Base-by-base conservation (phyloP, 1,140 invertebrate genomes). In the Eumaeus atala region DNA sequence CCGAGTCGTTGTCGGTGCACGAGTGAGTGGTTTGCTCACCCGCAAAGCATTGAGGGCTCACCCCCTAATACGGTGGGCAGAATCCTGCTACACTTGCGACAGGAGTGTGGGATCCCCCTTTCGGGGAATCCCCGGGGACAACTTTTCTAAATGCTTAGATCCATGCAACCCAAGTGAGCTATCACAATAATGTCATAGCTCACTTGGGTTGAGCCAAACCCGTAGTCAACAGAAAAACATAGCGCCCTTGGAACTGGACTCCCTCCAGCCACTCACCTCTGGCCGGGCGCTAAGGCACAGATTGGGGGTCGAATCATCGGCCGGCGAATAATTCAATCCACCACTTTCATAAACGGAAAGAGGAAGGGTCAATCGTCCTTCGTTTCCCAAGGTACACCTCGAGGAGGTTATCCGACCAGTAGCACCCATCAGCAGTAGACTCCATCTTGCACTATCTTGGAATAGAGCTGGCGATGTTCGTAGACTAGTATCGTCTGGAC, bases 241-340 rank as follows among this genome's bases (percentile, higher is more conserved):
- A n/a, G n/a, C 35, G 35, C 35, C 35, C 35, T 37, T n/a, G 8
- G n/a, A n/a, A 37, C 35, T n/a, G n/a, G 35, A 9, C 35, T 37
- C 35, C 35, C 35, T 9, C 35, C 11, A n/a, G 35, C 35, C 8
- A 37, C 35, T 9, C 35, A 9, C 2, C 35, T n/a, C 9, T 37
- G 9, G 35, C 35, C 35, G 35, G 35, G 35, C 35, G 35, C 11
- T n/a, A 37, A 37, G 9, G 9, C 35, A 5, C 11, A 49, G 49
- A 40, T 36, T 51, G 57, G 9, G 51, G 57, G 21, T 28, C 21
- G 21, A 28, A 28, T 28, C 21, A 28, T 28, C 21, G 21, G 21
- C 21, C 21, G 21, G 6, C 21, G 21, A 6, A 28, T 6, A 3
- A 28, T 28, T 28, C 2, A 28, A 28, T 6, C 21, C 21, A 28